Evolutionary conservation across 2,113 vertebrate species (phyloP).

Genomic region (Aptenodytes patagonicus): DNA sequence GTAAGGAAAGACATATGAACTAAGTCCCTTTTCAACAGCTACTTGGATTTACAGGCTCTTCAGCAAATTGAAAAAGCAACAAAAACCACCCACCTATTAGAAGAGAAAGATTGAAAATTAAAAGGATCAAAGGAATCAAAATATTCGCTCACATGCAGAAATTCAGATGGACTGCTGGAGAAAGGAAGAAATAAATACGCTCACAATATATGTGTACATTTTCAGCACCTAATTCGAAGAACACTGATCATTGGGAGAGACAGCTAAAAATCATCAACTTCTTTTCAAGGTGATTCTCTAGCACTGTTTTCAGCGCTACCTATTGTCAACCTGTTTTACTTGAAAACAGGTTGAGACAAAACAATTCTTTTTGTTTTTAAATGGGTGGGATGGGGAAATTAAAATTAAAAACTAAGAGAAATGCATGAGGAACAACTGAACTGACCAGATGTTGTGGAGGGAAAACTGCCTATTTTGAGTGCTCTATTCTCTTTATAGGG

Average conservation of each 20-base stretch:
- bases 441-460: background rate
- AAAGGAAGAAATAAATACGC: background rate
- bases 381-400: background rate
- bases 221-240: background rate
- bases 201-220: background rate
- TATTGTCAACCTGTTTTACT: background rate
- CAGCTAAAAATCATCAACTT: background rate
- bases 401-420: background rate
- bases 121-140: slow-evolving; percentile 66
- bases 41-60: background rate
- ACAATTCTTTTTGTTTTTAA: background rate
- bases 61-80: background rate
- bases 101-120: slow-evolving; percentile 71
- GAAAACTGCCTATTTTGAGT: background rate
- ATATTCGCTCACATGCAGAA: slow-evolving; percentile 54
- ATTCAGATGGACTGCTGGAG: slow-evolving; percentile 73
- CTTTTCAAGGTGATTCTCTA: background rate
- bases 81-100: slow-evolving; percentile 73
- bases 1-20: background rate
- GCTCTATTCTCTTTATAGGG: background rate
- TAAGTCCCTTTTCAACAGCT: background rate
- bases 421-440: background rate
- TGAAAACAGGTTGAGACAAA: background rate
- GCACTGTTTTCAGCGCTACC: background rate
- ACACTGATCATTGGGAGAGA: background rate